phyloP scores from a whole-genome alignment of 2,888 invertebrate species.

The Euspilapteryx auroguttella region DNA sequence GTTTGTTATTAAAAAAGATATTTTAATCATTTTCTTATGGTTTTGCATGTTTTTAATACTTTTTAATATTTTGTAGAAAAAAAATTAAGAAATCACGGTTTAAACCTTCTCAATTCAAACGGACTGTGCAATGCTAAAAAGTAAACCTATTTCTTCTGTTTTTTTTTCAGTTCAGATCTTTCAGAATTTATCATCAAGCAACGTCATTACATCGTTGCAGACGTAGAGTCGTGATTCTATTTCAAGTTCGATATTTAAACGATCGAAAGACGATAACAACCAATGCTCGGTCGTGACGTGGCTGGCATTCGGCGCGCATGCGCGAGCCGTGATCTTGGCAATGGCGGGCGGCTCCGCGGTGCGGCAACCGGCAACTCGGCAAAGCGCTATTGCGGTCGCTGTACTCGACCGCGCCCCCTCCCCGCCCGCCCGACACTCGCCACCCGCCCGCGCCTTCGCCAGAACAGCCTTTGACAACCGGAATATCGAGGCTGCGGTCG shows the following conservation, averaged over 20 bases:
- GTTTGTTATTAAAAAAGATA: no score
- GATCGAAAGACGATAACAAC: conserved; percentile 40
- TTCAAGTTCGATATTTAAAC: conserved; percentile 36
- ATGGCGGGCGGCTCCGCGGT: conserved; percentile 52
- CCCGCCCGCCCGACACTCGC: conserved; percentile 10
- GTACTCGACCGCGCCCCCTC: conserved; percentile 31
- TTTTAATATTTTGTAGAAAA: no score
- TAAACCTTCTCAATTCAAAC: no score
- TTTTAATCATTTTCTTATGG: neutral
- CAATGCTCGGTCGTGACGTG: conserved; percentile 54
- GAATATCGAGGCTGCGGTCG: conserved; percentile 20
- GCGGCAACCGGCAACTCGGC: no score
- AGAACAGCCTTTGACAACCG: conserved; percentile 49
- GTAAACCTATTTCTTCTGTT: no score
- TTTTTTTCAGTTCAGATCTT: no score
- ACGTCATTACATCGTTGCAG: conserved; percentile 14
- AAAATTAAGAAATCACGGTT: no score
- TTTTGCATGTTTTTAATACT: no score
- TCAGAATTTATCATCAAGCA: no score
- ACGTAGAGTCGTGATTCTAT: conserved; percentile 33
- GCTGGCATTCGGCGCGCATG: conserved; percentile 56
- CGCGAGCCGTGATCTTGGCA: conserved; percentile 65
- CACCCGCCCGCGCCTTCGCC: conserved; percentile 11
- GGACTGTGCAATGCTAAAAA: no score
- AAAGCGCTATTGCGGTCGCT: conserved; percentile 53